Conservation (phyloP, 2,113 vertebrate genomes). For the Clarias magur region DNA sequence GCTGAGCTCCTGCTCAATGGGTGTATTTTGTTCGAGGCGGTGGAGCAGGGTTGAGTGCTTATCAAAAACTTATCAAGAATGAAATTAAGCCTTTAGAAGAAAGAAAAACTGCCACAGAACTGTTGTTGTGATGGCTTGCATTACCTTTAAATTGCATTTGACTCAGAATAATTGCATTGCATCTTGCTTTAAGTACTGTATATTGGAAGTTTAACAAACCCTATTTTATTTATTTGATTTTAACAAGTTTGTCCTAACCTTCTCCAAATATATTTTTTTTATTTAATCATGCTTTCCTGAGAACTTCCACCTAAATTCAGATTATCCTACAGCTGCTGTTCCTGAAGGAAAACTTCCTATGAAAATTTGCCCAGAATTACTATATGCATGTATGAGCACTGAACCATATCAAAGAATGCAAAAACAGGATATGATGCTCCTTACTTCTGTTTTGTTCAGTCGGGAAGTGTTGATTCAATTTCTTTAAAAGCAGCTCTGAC, state of each 20-base stretch:
- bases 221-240: neutral
- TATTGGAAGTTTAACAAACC: neutral
- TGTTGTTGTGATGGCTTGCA: neutral
- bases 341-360: neutral
- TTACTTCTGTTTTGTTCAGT: neutral
- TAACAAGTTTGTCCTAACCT: neutral
- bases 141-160: neutral
- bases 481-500: neutral
- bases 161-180: neutral
- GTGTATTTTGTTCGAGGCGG: slow-evolving; percentile 31
- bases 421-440: neutral
- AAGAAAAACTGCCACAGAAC: slow-evolving; percentile 22
- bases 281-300: neutral
- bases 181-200: neutral
- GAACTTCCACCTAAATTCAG: neutral
- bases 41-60: slow-evolving; percentile 24
- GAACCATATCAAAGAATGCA: neutral
- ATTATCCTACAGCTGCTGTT: neutral
- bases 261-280: neutral
- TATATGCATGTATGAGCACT: neutral
- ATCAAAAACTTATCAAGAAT: slow-evolving; percentile 43
- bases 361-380: neutral
- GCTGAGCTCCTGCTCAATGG: slow-evolving; percentile 29
- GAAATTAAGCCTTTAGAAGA: slow-evolving; percentile 22
- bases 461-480: neutral